These are phyloP conservation scores for Parazoanthus atlanticus DNA, from an alignment of 92 coral and sea anemone species.

Conservation along the genomic window DNA sequence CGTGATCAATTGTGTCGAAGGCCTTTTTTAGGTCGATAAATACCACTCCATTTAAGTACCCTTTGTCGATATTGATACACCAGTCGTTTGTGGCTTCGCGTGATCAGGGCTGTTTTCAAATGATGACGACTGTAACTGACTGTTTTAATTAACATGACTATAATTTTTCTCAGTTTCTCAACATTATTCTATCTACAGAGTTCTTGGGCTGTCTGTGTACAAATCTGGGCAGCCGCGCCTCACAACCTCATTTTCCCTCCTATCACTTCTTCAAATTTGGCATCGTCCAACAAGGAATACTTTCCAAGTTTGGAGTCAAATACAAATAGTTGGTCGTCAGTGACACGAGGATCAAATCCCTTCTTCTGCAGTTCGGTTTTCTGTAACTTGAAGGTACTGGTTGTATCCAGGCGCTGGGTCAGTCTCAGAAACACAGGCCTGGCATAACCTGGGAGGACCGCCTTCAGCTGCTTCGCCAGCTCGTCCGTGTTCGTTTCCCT, in stretches of 20 bases:
- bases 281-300: conserved; percentile 10
- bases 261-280: not conserved
- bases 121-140: too few species aligned
- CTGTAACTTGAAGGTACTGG: conserved; percentile 45
- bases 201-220: not conserved
- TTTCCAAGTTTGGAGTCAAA: conserved; percentile 37
- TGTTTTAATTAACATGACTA: too few species aligned
- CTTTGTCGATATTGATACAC: too few species aligned
- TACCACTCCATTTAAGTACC: too few species aligned
- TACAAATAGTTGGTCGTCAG: conserved; percentile 36
- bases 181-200: too few species aligned
- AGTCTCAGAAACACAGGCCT: conserved; percentile 49
- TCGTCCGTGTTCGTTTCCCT: conserved; percentile 20
- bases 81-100: too few species aligned
- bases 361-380: conserved; percentile 37
- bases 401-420: conserved; percentile 20
- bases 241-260: not conserved
- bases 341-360: conserved; percentile 36
- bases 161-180: too few species aligned
- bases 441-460: conserved; percentile 36
- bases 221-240: not conserved
- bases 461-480: conserved; percentile 30
- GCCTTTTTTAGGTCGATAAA: too few species aligned
- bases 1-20: too few species aligned
- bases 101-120: too few species aligned